phyloP scores from a whole-genome alignment of 2,113 vertebrate genomes.

The Vulpes lagopus region DNA sequence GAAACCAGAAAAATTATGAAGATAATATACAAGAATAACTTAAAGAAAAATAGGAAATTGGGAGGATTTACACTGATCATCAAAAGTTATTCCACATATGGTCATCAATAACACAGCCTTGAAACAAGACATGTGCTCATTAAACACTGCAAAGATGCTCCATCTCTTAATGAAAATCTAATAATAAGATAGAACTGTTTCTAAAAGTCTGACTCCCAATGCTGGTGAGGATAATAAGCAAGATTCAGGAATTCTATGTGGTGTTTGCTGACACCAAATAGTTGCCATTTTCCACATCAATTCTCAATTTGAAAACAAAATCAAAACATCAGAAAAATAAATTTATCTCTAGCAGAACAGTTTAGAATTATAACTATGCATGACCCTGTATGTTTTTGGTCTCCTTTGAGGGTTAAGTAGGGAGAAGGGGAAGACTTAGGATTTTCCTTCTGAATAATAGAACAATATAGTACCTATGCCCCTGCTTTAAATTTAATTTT shows the following conservation, averaged over 20 bases:
- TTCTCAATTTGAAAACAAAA: constrained; percentile 24
- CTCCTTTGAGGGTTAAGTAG: not conserved
- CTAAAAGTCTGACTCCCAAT: not conserved
- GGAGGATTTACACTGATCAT: not conserved
- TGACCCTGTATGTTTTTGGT: not conserved
- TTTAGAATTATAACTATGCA: not conserved
- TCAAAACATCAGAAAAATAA: not conserved
- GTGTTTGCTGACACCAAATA: not conserved
- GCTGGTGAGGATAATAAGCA: not conserved
- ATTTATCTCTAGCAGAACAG: not conserved
- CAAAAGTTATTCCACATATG: not conserved
- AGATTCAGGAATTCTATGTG: not conserved
- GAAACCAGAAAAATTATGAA: not conserved
- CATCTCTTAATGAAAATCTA: not conserved
- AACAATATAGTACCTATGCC: not conserved
- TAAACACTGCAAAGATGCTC: not conserved
- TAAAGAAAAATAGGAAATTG: not conserved
- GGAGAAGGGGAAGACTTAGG: not conserved
- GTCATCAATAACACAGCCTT: not conserved
- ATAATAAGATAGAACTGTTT: not conserved
- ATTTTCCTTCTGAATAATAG: not conserved
- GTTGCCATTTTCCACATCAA: not conserved
- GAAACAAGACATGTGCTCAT: not conserved
- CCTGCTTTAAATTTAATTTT: not conserved
- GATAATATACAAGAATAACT: not conserved